These are phyloP conservation scores for Xiphorhynchus elegans DNA, from an alignment of 2,113 vertebrate genomes.

Conservation along the genomic window DNA sequence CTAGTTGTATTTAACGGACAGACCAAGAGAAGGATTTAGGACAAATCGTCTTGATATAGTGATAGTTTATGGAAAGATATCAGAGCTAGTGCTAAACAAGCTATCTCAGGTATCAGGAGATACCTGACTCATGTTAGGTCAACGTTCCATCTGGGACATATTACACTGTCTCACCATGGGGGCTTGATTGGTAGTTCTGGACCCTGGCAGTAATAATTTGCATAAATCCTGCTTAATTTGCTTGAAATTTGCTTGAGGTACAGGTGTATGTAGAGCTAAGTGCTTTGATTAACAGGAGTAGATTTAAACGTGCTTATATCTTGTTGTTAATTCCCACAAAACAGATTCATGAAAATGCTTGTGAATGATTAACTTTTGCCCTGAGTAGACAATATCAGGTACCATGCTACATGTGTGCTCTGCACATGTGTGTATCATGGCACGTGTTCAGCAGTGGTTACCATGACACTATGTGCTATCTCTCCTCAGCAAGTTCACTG, in stretches of 20 bases:
- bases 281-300: not conserved
- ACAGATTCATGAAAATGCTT: not conserved
- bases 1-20: not conserved
- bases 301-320: conserved; percentile 1
- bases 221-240: conserved; percentile 11
- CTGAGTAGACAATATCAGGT: not conserved
- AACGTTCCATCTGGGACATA: not conserved
- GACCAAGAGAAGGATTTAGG: not conserved
- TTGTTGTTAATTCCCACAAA: not conserved
- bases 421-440: too few species aligned
- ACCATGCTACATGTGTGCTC: too few species aligned
- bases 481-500: not conserved
- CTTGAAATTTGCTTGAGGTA: conserved; percentile 14
- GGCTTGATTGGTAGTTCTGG: conserved; percentile 3
- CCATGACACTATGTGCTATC: accelerated
- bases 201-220: not conserved
- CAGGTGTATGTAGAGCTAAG: not conserved
- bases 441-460: not conserved
- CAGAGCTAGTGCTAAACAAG: not conserved
- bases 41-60: not conserved
- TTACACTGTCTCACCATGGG: not conserved
- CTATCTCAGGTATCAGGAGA: not conserved
- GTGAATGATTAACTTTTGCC: not conserved
- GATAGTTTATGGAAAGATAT: not conserved
- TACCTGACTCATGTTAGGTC: not conserved